Evolutionary conservation across 2,113 vertebrate genomes (phyloP).

Genomic region (Boulengeromyrus knoepffleri): DNA sequence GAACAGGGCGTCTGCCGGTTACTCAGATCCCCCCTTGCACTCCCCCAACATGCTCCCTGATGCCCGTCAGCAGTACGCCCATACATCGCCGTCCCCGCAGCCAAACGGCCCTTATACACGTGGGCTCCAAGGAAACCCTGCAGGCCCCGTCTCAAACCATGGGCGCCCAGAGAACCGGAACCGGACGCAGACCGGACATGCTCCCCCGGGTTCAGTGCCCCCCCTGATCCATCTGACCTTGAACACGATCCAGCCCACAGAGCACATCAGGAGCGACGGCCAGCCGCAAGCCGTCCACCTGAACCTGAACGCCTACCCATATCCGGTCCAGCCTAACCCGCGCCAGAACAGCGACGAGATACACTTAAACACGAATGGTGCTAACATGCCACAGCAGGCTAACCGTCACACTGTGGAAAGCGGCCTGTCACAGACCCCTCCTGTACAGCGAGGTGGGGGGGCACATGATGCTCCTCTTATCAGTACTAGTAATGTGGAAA

Average conservation of each 20-base stretch:
- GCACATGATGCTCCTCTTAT: constrained; percentile 2
- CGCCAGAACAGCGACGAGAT: not conserved
- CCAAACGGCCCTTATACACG: constrained; percentile 22
- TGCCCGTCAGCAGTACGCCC: constrained; percentile 24
- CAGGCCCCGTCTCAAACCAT: constrained; percentile 37
- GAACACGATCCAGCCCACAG: constrained; percentile 34
- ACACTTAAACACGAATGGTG: not conserved
- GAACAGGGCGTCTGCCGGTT: constrained; percentile 36
- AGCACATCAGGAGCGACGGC: constrained; percentile 31
- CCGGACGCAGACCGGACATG: constrained; percentile 40
- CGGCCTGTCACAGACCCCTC: constrained; percentile 5
- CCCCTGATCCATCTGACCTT: constrained; percentile 54
- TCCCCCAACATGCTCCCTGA: constrained; percentile 10
- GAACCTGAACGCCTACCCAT: constrained; percentile 51
- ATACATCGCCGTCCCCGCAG: constrained; percentile 9
- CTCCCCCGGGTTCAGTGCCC: constrained; percentile 27
- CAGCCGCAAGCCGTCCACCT: constrained; percentile 55
- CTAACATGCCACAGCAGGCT: constrained; percentile 23
- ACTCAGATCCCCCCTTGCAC: constrained; percentile 34
- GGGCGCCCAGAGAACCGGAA: constrained; percentile 33
- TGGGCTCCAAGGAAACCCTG: constrained; percentile 33
- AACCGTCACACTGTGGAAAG: constrained; percentile 18
- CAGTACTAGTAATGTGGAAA: not conserved
- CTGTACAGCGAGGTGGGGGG: constrained; percentile 28
- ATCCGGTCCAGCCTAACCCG: not conserved